A percentile compares a stretch with the other conserved stretches of the same genome.
These are phyloP conservation scores for Eurytoma californica DNA, from an alignment of 2,888 invertebrate species.

Conservation along the genomic window DNA sequence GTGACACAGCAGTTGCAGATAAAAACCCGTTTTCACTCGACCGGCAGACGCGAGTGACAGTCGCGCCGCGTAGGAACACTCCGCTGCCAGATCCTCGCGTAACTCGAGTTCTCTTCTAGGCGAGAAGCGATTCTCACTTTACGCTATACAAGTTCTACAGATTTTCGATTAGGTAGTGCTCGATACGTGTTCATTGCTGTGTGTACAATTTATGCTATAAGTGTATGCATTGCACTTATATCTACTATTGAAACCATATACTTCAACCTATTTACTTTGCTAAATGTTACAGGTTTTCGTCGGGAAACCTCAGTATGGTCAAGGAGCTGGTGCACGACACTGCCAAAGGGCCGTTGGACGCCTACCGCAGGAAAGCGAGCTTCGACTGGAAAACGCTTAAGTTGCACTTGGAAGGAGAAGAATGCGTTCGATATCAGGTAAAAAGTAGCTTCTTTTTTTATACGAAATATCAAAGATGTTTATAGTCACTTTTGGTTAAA, in stretches of 20 bases:
- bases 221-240: no score
- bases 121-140: background rate
- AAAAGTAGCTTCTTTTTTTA: constrained; percentile 50
- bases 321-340: constrained; percentile 81
- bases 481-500: background rate
- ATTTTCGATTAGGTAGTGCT: no score
- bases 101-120: background rate
- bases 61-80: background rate
- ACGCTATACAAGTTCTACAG: no score
- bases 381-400: constrained; percentile 93
- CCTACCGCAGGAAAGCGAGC: constrained; percentile 85
- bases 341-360: constrained; percentile 86
- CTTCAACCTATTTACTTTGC: no score
- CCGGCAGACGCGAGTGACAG: background rate
- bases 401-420: constrained; percentile 86
- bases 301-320: constrained; percentile 49
- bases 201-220: no score
- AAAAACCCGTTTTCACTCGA: constrained; percentile 9
- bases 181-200: no score
- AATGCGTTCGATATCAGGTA: constrained; percentile 87
- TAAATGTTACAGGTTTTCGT: constrained; percentile 40
- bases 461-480: background rate
- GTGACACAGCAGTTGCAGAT: constrained; percentile 4
- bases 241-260: no score
- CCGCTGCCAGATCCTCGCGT: background rate